Evolutionary conservation across 2,113 vertebrate genomes (phyloP), one percentile per base, ranked within the genome.

Genomic region (Campylorhamphus procurvoides): DNA sequence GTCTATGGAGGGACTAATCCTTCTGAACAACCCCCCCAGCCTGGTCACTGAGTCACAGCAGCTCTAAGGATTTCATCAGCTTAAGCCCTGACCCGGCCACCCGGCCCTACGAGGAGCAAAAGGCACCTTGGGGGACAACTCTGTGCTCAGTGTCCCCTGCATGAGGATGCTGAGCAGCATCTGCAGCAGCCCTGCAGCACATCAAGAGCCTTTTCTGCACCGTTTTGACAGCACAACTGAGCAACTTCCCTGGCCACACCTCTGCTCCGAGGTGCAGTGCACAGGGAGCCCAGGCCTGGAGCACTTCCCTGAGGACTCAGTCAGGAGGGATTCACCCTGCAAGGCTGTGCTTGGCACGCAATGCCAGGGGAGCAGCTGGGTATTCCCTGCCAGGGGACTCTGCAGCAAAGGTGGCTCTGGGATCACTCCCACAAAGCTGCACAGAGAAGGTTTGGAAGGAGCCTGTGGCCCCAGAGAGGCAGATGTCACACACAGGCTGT

Each of bases 221-320:
- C 33, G 1, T 67, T 3, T 5, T 2, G 50, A 31, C 63, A 31
- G n/a, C 1, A 1, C 2, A 12, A 7, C 25, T 0, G 18, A 40
- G 58, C 24, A 0, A 23, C 5, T 27, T 4, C 47, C 24, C 5
- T n/a, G 73, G 25, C 46, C 74, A 49, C 2, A 6, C 33, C 49
- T 40, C 44, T 46, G 44, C 18, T 18, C 44, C 12, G 44, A 46
- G 44, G 17, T 18, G 18, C 44, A 46, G 44, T 19, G 44, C 13
- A 46, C 44, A 18, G 44, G 2, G 3, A 67, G 40, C 40, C 40
- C 40, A 15, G 40, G 52, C 44, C 68, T 24, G 14, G 2, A 55
- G 56, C 27, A 2, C 27, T 33, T 12, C 47, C 10, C 9, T 9
- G 9, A 14, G 35, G 28, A 23, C n/a, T 22, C 47, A 3, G 53